These are phyloP conservation scores for Sebastes alutus DNA, from an alignment of 2,797 vertebrate species.

Conservation along the genomic window DNA sequence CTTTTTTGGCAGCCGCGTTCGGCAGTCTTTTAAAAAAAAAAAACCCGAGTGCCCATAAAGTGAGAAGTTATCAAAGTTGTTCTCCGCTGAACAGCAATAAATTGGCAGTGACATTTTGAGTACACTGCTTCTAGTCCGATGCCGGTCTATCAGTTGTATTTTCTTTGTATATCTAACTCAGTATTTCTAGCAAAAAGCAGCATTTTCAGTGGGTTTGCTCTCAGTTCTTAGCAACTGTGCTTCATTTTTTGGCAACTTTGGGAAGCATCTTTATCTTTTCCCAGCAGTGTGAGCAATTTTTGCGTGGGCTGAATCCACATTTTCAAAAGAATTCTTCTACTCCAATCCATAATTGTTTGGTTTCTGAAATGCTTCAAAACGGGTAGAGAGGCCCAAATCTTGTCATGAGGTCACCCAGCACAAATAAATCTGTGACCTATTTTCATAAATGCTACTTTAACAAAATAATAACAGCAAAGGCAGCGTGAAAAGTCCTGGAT, in stretches of 20 bases:
- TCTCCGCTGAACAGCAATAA: constrained; percentile 69
- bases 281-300: constrained; percentile 25
- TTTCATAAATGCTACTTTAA: constrained; percentile 39
- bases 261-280: constrained; percentile 37
- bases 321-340: constrained; percentile 8
- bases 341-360: constrained; percentile 32
- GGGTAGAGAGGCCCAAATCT: constrained; percentile 1
- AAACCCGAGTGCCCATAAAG: constrained; percentile 67
- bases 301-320: constrained; percentile 9
- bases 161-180: constrained; percentile 49
- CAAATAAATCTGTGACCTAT: constrained; percentile 30
- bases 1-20: constrained; percentile 59
- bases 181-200: constrained; percentile 27
- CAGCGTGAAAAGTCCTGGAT: constrained; percentile 15
- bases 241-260: constrained; percentile 18
- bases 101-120: constrained; percentile 75
- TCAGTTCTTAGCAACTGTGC: constrained; percentile 21
- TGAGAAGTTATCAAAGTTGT: constrained; percentile 76
- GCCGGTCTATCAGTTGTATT: constrained; percentile 53
- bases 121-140: constrained; percentile 47
- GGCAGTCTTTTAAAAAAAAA: constrained; percentile 72
- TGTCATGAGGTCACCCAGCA: constrained; percentile 34
- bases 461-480: constrained; percentile 39
- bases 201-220: constrained; percentile 4
- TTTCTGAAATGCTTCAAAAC: constrained; percentile 25